These are phyloP conservation scores for Drosophila mercatorum DNA, from an alignment of 2,888 invertebrate species.

Conservation along the genomic window DNA sequence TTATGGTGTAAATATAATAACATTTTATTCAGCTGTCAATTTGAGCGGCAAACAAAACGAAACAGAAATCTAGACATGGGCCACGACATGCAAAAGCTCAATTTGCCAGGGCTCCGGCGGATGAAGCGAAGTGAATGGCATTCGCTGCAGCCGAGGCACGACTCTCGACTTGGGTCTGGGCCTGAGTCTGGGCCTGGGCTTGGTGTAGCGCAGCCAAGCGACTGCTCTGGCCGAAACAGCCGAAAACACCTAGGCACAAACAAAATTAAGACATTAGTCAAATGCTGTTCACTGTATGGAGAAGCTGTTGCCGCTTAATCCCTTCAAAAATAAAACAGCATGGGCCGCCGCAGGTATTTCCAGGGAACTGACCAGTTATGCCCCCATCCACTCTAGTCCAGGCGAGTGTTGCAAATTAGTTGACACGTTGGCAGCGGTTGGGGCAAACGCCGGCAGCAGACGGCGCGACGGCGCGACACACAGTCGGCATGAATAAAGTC, in stretches of 20 bases:
- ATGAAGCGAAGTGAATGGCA: slow-evolving; percentile 81
- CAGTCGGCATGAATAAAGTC: slow-evolving; percentile 80
- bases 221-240: slow-evolving; percentile 52
- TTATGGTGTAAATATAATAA: slow-evolving; percentile 81
- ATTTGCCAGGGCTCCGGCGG: slow-evolving; percentile 65
- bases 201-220: slow-evolving; percentile 30
- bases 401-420: slow-evolving; percentile 83
- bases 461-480: slow-evolving; percentile 66
- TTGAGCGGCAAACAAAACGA: slow-evolving; percentile 61
- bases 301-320: slow-evolving; percentile 57
- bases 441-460: slow-evolving; percentile 35
- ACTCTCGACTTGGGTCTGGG: slow-evolving; percentile 21
- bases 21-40: slow-evolving; percentile 82
- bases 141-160: slow-evolving; percentile 74
- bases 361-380: slow-evolving; percentile 63
- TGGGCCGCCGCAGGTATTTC: slow-evolving; percentile 69
- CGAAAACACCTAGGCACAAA: slow-evolving; percentile 70
- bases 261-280: slow-evolving; percentile 81
- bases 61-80: slow-evolving; percentile 64
- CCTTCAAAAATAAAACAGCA: slow-evolving; percentile 42
- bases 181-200: neutral
- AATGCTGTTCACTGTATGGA: slow-evolving; percentile 43
- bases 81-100: slow-evolving; percentile 78
- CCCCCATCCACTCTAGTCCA: slow-evolving; percentile 1
- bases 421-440: slow-evolving; percentile 75